Evolutionary conservation across 2,888 invertebrate species (phyloP).

Genomic region (Leptinotarsa tumamoca): DNA sequence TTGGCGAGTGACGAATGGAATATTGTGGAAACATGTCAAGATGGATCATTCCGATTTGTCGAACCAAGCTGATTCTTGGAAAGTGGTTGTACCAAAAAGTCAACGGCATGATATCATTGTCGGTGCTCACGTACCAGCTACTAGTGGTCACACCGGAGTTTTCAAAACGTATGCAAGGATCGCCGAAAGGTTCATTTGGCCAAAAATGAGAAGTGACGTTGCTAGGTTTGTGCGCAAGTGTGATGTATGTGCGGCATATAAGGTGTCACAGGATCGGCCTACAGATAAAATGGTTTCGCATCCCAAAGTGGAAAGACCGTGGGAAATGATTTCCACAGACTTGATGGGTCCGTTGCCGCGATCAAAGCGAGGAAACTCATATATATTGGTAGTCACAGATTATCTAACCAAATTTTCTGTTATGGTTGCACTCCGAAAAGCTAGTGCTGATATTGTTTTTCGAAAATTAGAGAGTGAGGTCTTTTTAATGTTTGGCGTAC

Average conservation of each 20-base stretch:
- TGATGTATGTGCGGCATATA: neutral
- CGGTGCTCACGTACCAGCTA: constrained; percentile 2
- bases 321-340: no score
- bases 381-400: constrained; percentile 28
- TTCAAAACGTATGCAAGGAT: constrained; percentile 1
- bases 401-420: constrained; percentile 32
- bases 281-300: constrained; percentile 16
- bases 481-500: constrained; percentile 31
- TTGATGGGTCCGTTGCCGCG: constrained; percentile 25
- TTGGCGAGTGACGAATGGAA: neutral
- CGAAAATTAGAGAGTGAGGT: constrained; percentile 18
- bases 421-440: constrained; percentile 22
- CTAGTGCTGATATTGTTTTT: constrained; percentile 21
- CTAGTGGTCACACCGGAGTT: neutral
- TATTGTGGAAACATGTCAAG: constrained; percentile 10
- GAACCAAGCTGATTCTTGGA: constrained; percentile 5
- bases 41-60: constrained; percentile 2
- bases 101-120: neutral
- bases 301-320: neutral
- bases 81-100: neutral
- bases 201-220: no score
- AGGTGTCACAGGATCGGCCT: neutral
- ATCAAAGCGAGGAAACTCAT: constrained; percentile 27
- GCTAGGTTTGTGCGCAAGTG: neutral
- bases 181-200: neutral